phyloP scores from a whole-genome alignment of 2,113 vertebrate genomes.

The Ameiurus melas region DNA sequence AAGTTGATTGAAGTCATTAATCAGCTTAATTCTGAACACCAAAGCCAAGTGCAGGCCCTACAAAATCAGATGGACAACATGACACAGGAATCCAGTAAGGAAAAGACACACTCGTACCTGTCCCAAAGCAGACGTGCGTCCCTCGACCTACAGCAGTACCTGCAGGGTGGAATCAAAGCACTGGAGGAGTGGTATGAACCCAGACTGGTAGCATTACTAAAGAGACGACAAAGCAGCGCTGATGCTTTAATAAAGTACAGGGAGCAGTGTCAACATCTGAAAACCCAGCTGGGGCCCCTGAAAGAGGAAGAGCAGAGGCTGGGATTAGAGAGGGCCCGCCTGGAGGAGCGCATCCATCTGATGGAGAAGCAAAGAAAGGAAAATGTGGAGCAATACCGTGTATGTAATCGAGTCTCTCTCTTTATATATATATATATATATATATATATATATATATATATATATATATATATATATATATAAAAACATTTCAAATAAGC shows the following conservation, averaged over 20 bases:
- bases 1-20: constrained; percentile 77
- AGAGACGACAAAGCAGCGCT: constrained; percentile 75
- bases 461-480: too few species aligned
- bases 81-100: constrained; percentile 56
- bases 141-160: constrained; percentile 81
- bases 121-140: constrained; percentile 79
- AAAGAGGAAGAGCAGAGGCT: constrained; percentile 79
- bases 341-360: constrained; percentile 84
- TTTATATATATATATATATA: too few species aligned
- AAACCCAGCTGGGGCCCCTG: constrained; percentile 77
- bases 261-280: constrained; percentile 80
- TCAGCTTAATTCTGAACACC: constrained; percentile 73
- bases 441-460: too few species aligned
- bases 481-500: not conserved
- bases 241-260: constrained; percentile 77
- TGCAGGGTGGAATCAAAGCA: constrained; percentile 78
- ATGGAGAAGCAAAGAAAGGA: constrained; percentile 79
- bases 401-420: constrained; percentile 58
- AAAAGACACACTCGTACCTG: constrained; percentile 73
- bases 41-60: constrained; percentile 73
- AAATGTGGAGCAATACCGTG: constrained; percentile 82
- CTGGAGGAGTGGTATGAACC: constrained; percentile 89
- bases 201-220: constrained; percentile 81
- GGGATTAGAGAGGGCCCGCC: constrained; percentile 76
- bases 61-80: constrained; percentile 65